These are phyloP conservation scores for Diplodus puntazzo DNA, from an alignment of 2,797 vertebrate genomes.

Conservation along the genomic window DNA sequence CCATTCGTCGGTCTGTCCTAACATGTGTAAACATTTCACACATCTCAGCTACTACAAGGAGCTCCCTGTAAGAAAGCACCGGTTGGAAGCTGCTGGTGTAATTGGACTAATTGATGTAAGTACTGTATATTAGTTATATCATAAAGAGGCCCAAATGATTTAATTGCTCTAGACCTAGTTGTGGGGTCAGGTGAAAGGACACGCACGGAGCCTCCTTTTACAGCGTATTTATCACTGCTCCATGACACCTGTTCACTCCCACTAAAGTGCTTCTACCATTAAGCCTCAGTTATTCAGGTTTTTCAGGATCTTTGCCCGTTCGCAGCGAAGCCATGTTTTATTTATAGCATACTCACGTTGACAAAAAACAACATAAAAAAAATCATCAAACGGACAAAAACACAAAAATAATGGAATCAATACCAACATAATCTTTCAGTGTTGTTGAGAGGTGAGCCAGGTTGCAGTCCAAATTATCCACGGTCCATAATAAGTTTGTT, in stretches of 20 bases:
- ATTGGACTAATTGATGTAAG: neutral
- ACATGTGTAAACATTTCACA: neutral
- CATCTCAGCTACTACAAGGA: neutral
- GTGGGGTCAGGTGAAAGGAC: slow-evolving; percentile 38
- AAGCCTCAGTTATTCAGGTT: slow-evolving; percentile 33
- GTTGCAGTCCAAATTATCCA: too few relatives aligned
- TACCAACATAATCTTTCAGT: neutral
- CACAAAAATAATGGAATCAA: slow-evolving; percentile 20
- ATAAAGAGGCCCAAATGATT: slow-evolving; percentile 25
- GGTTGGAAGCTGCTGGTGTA: neutral
- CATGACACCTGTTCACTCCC: slow-evolving; percentile 35
- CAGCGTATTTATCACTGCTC: slow-evolving; percentile 39
- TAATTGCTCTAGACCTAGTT: slow-evolving; percentile 34
- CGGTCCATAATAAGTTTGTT: neutral
- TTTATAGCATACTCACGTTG: neutral
- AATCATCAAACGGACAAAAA: slow-evolving; percentile 27
- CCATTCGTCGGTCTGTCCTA: neutral
- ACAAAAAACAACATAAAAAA: slow-evolving; percentile 38
- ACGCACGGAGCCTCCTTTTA: slow-evolving; percentile 24
- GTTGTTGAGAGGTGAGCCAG: neutral
- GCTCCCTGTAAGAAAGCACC: neutral
- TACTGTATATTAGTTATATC: neutral
- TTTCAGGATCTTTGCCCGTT: slow-evolving; percentile 36
- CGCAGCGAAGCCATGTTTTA: neutral
- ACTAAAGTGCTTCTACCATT: slow-evolving; percentile 24